Evolutionary conservation across 2,113 vertebrate genomes (phyloP), one percentile per base, ranked within the genome.

Genomic region (Agapornis roseicollis): DNA sequence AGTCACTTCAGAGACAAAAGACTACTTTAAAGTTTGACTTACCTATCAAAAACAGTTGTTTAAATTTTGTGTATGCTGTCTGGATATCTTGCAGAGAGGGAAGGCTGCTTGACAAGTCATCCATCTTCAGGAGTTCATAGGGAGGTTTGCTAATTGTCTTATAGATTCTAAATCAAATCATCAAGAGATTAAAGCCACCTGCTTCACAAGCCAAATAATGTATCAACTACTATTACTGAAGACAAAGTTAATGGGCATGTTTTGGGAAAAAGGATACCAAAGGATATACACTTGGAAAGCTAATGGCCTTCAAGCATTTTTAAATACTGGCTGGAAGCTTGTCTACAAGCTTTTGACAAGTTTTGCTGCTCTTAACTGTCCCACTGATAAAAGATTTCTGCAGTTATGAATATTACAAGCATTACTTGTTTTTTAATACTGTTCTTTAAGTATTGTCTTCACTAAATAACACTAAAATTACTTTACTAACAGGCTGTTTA

Each of bases 31-130:
- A 81, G 39, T 58, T 66, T 80, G 73, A 88, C 98, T 98, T 95
- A 99, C 99, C 99, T 94, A 99, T 98, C 60, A 99, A 95, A 96
- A 99, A 99, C 22, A 98, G 98, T 89, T 99, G 98, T 80, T 99
- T 99, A 96, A 99, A 99, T 95, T 96, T 98, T 80, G 93, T 97
- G 81, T 99, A 99, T 7, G 98, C 97, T 61, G 96, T 97, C 96
- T 99, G 99, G 93, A 99, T 98, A 66, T 99, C 99, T 92, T 98
- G 98, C 52, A 98, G 80, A 47, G 98, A 97, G 10, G 99, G 98
- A 81, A 99, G 98, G 46, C 97, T 98, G 97, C 97, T 98, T 50
- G 98, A 98, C 15, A 99, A 98, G 85, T 99, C 98, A 89, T 99
- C 98, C 3, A 91, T 98, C 97, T 97, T 98, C 94, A 98, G 97